Percentiles rank a stretch among this genome's conserved stretches.
Evolutionary conservation across 2,797 vertebrate species (phyloP).

Genomic region (Phataginus tetradactyla): DNA sequence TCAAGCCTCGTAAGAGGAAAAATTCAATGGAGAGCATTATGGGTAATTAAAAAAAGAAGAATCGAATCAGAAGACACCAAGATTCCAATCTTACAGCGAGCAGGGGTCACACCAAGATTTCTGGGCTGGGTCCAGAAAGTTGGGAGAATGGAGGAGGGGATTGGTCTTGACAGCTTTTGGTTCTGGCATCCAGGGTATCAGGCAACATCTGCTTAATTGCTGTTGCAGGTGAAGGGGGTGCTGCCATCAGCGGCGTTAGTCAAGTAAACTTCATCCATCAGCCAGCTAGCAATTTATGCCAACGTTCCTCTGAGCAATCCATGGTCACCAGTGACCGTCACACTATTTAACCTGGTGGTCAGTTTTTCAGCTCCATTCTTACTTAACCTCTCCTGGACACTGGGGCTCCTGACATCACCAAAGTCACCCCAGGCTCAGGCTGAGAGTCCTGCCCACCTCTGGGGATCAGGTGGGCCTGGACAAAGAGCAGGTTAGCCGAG

Average conservation of each 20-base stretch:
- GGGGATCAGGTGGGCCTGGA: background rate
- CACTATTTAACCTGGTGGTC: background rate
- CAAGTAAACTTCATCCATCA: background rate
- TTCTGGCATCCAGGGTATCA: background rate
- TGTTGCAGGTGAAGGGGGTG: background rate
- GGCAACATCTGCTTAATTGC: constrained; percentile 31
- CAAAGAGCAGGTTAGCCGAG: background rate
- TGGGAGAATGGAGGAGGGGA: background rate
- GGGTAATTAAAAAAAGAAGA: background rate
- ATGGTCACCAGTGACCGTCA: constrained; percentile 35
- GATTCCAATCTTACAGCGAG: background rate
- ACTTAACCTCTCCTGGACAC: background rate
- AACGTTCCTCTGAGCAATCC: background rate
- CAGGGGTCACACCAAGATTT: background rate
- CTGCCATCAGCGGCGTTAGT: background rate
- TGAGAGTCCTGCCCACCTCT: background rate
- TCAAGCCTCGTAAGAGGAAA: background rate
- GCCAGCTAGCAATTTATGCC: background rate
- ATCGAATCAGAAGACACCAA: background rate
- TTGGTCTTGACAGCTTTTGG: background rate
- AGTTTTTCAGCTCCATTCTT: background rate
- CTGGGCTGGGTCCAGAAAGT: background rate
- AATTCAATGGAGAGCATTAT: background rate
- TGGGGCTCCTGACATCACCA: background rate
- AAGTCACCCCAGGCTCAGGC: background rate